Base-by-base conservation (phyloP, 1,140 invertebrate genomes). In the Tenebrio molitor region DNA sequence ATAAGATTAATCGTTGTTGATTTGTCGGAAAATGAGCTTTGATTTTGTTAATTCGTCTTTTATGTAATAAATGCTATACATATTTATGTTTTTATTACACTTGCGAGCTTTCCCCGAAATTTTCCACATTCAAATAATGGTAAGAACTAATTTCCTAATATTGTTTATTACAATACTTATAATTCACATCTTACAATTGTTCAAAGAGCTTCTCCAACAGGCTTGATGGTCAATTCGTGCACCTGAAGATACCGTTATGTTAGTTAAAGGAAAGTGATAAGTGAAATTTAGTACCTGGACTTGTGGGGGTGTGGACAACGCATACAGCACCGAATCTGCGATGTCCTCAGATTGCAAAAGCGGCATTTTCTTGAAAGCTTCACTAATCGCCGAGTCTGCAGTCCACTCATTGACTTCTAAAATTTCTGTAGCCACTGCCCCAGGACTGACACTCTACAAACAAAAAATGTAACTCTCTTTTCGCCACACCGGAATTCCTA, bases 321-420 rank as follows among this genome's bases (percentile, higher is more conserved):
- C 81, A 77, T 84, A 88, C 39, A 86, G 69, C 3, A 88, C 77
- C 17, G 82, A 83, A 77, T 85, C 80, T 14, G 84, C 83, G 41
- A 88, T 83, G 78, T 88, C 87, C 71, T 84, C 81, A 0, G 84
- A 53, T 14, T 87, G 82, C 90, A 89, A 70, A 8, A n/a, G 12
- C n/a, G 29, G 23, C n/a, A 64, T 6, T 6, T 12, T 34, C 79
- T 77, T 3, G 12, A 23, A 14, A 4, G 25, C 6, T 21, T 62
- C 19, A 5, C 7, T 19, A 15, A 8, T 16, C 8, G 72, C 33
- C 53, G 63, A 21, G 15, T 33, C 23, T 7, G 7, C n/a, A 33
- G 15, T 2, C 5, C 10, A 14, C 33, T 62, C 5, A n/a, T 6
- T 29, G 12, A 17, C 5, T 2, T 14, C 36, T 17, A 16, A 36